Evolutionary conservation across 1,140 invertebrate genomes (phyloP).

Genomic region (Pentalonia nigronervosa): DNA sequence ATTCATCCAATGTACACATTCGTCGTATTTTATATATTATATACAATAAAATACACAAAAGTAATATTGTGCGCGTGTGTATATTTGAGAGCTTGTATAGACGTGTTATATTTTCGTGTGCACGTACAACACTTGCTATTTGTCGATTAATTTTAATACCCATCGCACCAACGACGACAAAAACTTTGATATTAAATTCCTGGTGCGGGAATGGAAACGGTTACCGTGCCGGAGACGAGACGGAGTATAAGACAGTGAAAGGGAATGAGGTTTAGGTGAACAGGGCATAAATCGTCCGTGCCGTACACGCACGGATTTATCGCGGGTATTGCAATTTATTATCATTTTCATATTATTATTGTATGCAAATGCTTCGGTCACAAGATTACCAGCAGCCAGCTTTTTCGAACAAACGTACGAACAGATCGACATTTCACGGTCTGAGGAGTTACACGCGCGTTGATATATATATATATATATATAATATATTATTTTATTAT

Average conservation of each 20-base stretch:
- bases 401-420: too few relatives aligned
- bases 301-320: too few relatives aligned
- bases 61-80: neutral
- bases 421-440: too few relatives aligned
- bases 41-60: neutral
- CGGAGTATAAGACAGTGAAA: neutral
- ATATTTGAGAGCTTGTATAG: neutral
- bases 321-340: too few relatives aligned
- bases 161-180: neutral
- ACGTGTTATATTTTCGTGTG: neutral
- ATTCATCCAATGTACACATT: constrained; percentile 5
- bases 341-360: too few relatives aligned
- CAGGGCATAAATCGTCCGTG: too few relatives aligned
- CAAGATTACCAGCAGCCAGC: too few relatives aligned
- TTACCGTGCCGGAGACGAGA: neutral
- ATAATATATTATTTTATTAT: too few relatives aligned
- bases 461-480: too few relatives aligned
- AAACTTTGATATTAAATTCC: constrained; percentile 30
- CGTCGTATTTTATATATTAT: neutral
- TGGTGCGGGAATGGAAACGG: neutral
- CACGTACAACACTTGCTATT: neutral
- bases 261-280: neutral
- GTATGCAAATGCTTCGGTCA: too few relatives aligned
- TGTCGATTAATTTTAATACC: constrained; percentile 10
- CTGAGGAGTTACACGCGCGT: too few relatives aligned